Base-by-base conservation (phyloP, 2,888 invertebrate genomes). In the Apamea sordens region DNA sequence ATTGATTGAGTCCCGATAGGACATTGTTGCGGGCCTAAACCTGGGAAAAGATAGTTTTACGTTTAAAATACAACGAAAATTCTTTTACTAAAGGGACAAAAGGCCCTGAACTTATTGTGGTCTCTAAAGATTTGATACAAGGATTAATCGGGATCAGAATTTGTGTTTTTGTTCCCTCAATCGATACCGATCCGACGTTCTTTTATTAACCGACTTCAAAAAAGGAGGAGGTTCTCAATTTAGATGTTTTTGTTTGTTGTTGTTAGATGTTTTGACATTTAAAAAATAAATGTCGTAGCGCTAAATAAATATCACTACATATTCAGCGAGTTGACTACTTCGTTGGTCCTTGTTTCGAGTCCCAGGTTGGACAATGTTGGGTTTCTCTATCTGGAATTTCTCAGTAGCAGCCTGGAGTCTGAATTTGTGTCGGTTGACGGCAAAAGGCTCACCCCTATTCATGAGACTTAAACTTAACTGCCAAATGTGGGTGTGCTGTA, bases 11-110 rank as follows among this genome's bases (percentile, higher is more conserved):
- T 50, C 47, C 21, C 50, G 11, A 53, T n/a, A 21, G 5, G 47
- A 18, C 18, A 61, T 78, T 78, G 73, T 72, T 78, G 21, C n/a
- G n/a, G 21, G 5, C 8, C 8, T 24, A 32, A 8, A 73, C 21
- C 32, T 41, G 8, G 18, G 18, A 21, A 32, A 63, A 53, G 2
- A 53, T 50, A 36, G 47, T 41, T 56, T 18, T 36, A 44, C 64
- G 75, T 82, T 82, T 15, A 28, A 28, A 36, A 73, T 15, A 80
- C 59, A 69, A 28, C 32, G 63, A 10, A 1, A 4, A n/a, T 75
- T 75, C 7, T 75, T 82, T 64, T 24, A 15, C 1, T 15, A 18
- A 73, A 53, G 0, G 13, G 21, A n/a, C 56, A 8, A 28, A 64
- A 56, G 36, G 36, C 13, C 13, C 47, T 41, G 41, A 41, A 41